Percentiles rank a stretch among this genome's conserved stretches.
Conservation (phyloP, 2,113 vertebrate species). For the Barbus barbus region DNA sequence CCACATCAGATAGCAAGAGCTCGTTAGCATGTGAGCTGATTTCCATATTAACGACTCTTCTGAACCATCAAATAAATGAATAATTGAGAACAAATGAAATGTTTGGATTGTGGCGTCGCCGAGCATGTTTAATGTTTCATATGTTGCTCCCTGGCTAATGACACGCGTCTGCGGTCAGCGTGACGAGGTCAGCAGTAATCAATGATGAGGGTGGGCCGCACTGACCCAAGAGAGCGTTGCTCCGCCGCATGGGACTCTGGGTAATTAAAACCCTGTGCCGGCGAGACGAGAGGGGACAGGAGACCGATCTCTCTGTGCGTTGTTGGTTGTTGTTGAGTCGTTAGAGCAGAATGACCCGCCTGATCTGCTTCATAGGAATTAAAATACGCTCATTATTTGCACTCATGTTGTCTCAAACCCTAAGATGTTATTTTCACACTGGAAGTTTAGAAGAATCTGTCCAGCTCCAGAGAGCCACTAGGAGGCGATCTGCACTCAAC, state of each 20-base stretch:
- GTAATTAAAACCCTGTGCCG: conserved; percentile 90
- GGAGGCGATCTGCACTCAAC: too few relatives aligned
- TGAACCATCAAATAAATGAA: conserved; percentile 98
- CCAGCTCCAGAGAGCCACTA: too few relatives aligned
- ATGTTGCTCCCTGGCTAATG: conserved; percentile 96
- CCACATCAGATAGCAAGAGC: conserved; percentile 92
- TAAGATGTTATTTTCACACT: background rate
- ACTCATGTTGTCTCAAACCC: background rate
- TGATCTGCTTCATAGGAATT: too few relatives aligned
- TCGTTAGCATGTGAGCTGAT: conserved; percentile 97
- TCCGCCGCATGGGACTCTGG: conserved; percentile 86
- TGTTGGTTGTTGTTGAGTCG: background rate
- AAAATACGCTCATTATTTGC: background rate
- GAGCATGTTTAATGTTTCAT: conserved; percentile 96
- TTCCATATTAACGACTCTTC: conserved; percentile 98
- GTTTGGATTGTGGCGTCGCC: too few relatives aligned
- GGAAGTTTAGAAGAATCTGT: background rate
- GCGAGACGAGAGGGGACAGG: conserved; percentile 80
- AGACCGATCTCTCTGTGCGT: background rate
- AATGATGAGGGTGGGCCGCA: conserved; percentile 77
- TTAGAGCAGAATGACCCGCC: too few relatives aligned
- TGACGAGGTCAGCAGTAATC: conserved; percentile 50
- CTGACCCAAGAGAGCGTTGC: conserved; percentile 89
- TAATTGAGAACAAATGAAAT: conserved; percentile 99
- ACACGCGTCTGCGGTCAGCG: conserved; percentile 66